These are phyloP conservation scores for Oreohelix idahoensis DNA, from an alignment of 1,140 invertebrate genomes.

Conservation along the genomic window DNA sequence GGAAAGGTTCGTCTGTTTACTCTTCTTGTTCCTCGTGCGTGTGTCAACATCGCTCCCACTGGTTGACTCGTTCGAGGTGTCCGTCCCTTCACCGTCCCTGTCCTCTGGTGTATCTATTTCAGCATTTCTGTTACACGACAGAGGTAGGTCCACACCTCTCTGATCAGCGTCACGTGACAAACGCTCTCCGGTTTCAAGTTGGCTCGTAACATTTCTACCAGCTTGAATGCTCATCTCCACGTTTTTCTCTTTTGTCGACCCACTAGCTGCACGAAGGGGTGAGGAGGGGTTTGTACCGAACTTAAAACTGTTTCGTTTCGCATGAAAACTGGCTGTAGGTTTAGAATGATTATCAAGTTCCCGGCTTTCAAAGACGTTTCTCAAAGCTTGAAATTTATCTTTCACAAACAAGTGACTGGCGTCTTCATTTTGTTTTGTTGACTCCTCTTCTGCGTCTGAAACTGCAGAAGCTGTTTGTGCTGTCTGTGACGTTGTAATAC, in stretches of 20 bases:
- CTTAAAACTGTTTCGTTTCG: not conserved
- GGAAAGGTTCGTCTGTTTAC: not conserved
- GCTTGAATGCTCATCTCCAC: not conserved
- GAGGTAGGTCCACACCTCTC: not conserved
- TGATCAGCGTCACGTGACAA: not conserved
- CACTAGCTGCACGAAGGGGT: not conserved
- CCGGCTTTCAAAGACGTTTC: not conserved
- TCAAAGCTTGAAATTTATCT: slow-evolving; percentile 1
- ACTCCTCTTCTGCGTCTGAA: not conserved
- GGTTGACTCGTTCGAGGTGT: not conserved
- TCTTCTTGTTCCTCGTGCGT: not conserved
- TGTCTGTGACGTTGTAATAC: too few species aligned
- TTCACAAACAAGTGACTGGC: not conserved
- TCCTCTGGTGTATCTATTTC: not conserved
- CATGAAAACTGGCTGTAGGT: not conserved
- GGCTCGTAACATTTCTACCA: not conserved
- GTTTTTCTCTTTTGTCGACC: not conserved
- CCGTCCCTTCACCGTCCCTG: not conserved
- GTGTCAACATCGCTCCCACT: not conserved
- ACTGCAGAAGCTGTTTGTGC: too few species aligned
- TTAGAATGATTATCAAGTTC: not conserved
- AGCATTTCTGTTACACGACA: not conserved
- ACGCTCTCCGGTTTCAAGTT: not conserved
- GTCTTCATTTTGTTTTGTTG: not conserved
- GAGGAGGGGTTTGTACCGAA: not conserved